Conservation (phyloP, 30 jellyfish, hydroid and myxozoan species). For the Aurelia aurita complex sp. Pacific region DNA sequence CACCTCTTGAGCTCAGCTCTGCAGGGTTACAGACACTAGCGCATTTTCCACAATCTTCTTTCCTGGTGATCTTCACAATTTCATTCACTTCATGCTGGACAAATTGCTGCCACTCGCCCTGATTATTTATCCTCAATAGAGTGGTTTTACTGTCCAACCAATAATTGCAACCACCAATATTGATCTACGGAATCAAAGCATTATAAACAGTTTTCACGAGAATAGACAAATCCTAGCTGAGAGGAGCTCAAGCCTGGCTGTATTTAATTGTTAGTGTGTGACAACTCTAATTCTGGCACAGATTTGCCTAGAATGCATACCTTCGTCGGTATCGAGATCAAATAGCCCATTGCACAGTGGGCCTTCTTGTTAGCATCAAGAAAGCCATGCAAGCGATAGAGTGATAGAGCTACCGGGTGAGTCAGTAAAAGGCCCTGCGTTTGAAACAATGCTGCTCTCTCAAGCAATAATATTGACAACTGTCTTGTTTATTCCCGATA, state of each 20-base stretch:
- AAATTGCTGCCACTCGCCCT: slow-evolving; percentile 16
- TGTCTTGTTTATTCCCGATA: no score
- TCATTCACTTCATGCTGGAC: slow-evolving; percentile 26
- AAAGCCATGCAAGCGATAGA: neutral
- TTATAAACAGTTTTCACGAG: neutral
- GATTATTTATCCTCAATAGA: slow-evolving; percentile 14
- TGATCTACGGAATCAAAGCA: neutral
- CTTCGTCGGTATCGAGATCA: no score
- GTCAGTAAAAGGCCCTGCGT: no score
- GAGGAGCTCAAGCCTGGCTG: neutral
- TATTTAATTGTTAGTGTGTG: no score
- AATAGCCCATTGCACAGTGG: slow-evolving; percentile 9
- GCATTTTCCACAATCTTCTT: neutral
- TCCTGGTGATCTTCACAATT: neutral
- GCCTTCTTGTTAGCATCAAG: slow-evolving; percentile 29
- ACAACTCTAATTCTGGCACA: slow-evolving; percentile 24
- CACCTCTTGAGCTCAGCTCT: slow-evolving; percentile 53
- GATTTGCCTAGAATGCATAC: neutral
- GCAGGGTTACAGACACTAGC: slow-evolving; percentile 39
- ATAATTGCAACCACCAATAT: neutral
- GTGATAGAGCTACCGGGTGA: no score
- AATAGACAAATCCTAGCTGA: neutral
- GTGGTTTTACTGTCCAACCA: slow-evolving; percentile 36
- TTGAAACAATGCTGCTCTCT: no score
- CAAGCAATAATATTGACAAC: no score